Percentiles rank a stretch among this genome's conserved stretches.
Conservation (phyloP, 2,888 invertebrate species). For the Ecliptopera silaceata region DNA sequence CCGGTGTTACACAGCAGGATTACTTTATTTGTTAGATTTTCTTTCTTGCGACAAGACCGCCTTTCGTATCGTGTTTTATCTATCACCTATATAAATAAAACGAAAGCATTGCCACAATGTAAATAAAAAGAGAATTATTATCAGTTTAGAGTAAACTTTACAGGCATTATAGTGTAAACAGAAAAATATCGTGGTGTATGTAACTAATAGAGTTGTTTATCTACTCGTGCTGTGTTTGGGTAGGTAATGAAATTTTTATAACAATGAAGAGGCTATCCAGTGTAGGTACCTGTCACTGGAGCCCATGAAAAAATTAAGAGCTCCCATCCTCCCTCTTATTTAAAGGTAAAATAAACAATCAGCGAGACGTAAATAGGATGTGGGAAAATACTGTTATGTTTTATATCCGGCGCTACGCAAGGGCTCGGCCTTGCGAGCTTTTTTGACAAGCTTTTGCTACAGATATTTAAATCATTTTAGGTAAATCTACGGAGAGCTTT, state of each 20-base stretch:
- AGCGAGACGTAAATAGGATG: constrained; percentile 37
- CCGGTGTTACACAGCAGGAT: constrained; percentile 70
- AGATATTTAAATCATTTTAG: background rate
- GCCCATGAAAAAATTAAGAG: constrained; percentile 33
- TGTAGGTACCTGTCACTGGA: constrained; percentile 24
- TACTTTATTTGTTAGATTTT: constrained; percentile 70
- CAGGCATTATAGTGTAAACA: constrained; percentile 67
- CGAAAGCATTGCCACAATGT: constrained; percentile 66
- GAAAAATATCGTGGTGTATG: constrained; percentile 50
- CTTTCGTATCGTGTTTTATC: constrained; percentile 71
- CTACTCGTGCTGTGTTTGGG: constrained; percentile 34
- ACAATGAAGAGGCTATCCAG: constrained; percentile 38
- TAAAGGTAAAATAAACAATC: constrained; percentile 35
- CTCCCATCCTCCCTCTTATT: constrained; percentile 32
- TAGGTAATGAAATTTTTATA: constrained; percentile 40
- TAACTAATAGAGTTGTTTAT: constrained; percentile 43
- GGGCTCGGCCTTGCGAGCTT: constrained; percentile 6
- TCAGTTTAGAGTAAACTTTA: constrained; percentile 64
- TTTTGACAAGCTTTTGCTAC: constrained; percentile 7
- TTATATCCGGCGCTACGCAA: constrained; percentile 33
- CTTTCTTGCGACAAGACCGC: constrained; percentile 68
- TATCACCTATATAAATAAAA: constrained; percentile 73
- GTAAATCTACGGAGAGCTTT: too few species aligned
- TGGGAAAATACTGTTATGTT: constrained; percentile 32
- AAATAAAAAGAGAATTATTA: constrained; percentile 74